Conservation (phyloP, 2,113 vertebrate genomes). For the Scalopus aquaticus region DNA sequence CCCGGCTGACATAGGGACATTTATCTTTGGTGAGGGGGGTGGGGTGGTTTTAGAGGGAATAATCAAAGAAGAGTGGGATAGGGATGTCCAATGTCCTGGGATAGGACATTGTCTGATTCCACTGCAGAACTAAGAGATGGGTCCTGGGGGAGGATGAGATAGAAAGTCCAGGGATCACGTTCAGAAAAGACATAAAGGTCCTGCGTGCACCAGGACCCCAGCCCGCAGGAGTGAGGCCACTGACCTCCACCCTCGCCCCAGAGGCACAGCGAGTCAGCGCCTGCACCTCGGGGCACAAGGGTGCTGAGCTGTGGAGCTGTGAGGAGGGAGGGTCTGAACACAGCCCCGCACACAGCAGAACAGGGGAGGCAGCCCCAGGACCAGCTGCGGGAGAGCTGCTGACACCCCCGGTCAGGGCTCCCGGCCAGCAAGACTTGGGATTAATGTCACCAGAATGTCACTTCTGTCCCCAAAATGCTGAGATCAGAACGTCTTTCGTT, state of each 20-base stretch:
- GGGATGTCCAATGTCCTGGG: fast-evolving
- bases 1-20: no score
- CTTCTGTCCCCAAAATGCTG: background rate
- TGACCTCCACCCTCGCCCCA: background rate
- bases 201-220: fast-evolving
- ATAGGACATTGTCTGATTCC: background rate
- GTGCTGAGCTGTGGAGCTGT: background rate
- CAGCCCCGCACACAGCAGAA: fast-evolving
- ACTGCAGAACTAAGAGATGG: background rate
- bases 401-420: background rate
- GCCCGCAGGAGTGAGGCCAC: fast-evolving
- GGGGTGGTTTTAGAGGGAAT: background rate
- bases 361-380: no score
- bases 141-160: no score
- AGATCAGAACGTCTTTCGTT: background rate
- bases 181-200: background rate
- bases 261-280: background rate
- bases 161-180: background rate
- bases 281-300: background rate
- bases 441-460: background rate
- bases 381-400: fast-evolving
- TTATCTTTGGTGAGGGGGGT: background rate
- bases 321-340: background rate
- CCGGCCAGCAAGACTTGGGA: background rate
- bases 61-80: background rate